phyloP scores from a whole-genome alignment of 2,888 invertebrate species.

The Nasonia oneida region DNA sequence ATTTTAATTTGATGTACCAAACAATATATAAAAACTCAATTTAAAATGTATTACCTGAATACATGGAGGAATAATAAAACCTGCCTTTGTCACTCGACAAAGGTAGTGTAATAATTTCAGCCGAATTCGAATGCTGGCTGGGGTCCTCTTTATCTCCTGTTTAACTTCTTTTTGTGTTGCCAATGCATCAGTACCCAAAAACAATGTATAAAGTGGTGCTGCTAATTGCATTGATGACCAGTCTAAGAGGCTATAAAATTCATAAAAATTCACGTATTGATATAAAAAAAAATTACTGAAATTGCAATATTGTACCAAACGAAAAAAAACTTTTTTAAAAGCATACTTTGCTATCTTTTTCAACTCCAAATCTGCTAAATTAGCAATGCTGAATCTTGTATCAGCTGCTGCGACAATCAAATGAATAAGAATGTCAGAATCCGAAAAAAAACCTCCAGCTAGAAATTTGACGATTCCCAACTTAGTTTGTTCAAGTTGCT shows the following conservation, averaged over 20 bases:
- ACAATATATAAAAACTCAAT: neutral
- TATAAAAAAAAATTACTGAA: neutral
- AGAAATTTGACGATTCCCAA: slow-evolving; percentile 91
- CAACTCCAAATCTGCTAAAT: slow-evolving; percentile 91
- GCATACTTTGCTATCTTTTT: slow-evolving; percentile 87
- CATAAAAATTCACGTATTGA: slow-evolving; percentile 36
- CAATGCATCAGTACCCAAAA: slow-evolving; percentile 85
- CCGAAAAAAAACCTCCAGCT: slow-evolving; percentile 87
- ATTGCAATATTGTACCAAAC: slow-evolving; percentile 8
- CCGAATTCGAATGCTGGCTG: slow-evolving; percentile 91
- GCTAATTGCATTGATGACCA: slow-evolving; percentile 87
- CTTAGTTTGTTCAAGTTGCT: slow-evolving; percentile 90
- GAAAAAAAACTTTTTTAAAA: neutral
- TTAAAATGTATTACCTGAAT: slow-evolving; percentile 84
- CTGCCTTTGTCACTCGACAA: slow-evolving; percentile 86
- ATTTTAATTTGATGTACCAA: too few species aligned
- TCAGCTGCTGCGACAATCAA: slow-evolving; percentile 93
- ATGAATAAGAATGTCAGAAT: slow-evolving; percentile 87
- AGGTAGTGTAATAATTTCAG: slow-evolving; percentile 92
- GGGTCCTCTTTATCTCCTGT: slow-evolving; percentile 86
- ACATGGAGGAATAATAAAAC: slow-evolving; percentile 82
- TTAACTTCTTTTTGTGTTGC: slow-evolving; percentile 80
- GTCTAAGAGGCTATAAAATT: slow-evolving; percentile 84
- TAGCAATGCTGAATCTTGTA: slow-evolving; percentile 93
- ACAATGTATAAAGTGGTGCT: slow-evolving; percentile 89